Evolutionary conservation across 2,113 vertebrate species (phyloP).

Genomic region (Anoura caudifer): DNA sequence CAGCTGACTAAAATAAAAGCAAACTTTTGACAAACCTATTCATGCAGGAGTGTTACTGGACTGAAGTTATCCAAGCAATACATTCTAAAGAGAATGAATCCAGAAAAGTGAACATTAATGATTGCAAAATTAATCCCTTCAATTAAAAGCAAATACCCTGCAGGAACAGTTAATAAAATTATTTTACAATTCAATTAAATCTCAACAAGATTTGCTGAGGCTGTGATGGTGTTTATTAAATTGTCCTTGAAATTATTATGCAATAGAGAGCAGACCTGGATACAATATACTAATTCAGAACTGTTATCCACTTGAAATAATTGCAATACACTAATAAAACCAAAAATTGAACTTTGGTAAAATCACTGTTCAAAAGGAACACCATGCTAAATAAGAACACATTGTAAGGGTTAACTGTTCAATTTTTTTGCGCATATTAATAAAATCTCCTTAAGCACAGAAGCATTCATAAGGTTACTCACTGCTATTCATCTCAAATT

Average conservation of each 20-base stretch:
- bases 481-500: neutral
- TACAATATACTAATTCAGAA: neutral
- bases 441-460: rapidly evolving
- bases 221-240: constrained; percentile 67
- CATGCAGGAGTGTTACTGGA: neutral
- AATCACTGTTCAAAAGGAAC: neutral
- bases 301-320: neutral
- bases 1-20: neutral
- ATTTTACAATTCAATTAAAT: constrained; percentile 74
- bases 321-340: neutral
- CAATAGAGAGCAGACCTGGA: constrained; percentile 44
- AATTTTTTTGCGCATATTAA: neutral
- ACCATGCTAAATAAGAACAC: rapidly evolving
- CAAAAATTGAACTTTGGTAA: neutral
- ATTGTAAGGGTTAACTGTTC: neutral
- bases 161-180: constrained; percentile 62
- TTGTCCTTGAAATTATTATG: constrained; percentile 63
- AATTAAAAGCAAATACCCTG: constrained; percentile 69
- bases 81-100: constrained; percentile 15
- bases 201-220: constrained; percentile 66
- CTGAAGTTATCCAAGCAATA: constrained; percentile 20
- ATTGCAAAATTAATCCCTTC: constrained; percentile 73
- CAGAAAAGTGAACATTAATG: constrained; percentile 38
- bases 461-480: neutral
- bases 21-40: neutral